Conservation (phyloP, 2,797 vertebrate species). For the Champsocephalus gunnari region DNA sequence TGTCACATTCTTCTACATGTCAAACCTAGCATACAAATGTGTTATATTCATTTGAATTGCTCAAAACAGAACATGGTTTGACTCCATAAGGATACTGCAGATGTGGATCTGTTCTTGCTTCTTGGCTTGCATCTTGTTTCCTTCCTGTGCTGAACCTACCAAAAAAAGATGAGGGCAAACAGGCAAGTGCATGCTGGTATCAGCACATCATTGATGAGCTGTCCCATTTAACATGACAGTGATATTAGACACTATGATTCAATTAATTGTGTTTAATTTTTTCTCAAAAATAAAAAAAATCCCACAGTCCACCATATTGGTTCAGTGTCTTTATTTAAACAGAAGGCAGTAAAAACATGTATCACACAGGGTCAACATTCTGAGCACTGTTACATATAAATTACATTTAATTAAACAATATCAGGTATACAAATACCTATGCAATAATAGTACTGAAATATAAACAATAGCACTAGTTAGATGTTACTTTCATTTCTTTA, state of each 20-base stretch:
- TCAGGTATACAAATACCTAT: conserved; percentile 1
- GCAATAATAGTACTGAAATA: conserved; percentile 8
- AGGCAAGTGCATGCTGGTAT: conserved; percentile 37
- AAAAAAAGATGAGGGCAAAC: conserved; percentile 50
- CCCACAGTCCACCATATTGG: conserved; percentile 29
- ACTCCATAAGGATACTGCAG: conserved; percentile 40
- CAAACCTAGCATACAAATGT: not conserved
- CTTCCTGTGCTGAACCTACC: conserved; percentile 42
- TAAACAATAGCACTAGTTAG: not conserved
- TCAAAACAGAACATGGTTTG: not conserved
- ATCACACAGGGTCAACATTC: conserved; percentile 24
- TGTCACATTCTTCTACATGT: conserved; percentile 49
- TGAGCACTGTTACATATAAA: conserved; percentile 6
- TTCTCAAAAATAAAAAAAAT: conserved; percentile 31
- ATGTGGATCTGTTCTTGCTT: conserved; percentile 21
- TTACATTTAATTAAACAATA: conserved; percentile 23
- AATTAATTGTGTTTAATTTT: not conserved
- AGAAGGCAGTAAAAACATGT: conserved; percentile 1
- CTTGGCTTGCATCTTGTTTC: conserved; percentile 9
- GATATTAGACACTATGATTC: not conserved
- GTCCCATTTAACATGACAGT: not conserved
- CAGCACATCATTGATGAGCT: conserved; percentile 1
- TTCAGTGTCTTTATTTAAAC: conserved; percentile 72
- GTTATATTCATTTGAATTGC: not conserved
- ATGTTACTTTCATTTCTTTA: not conserved